Evolutionary conservation across 2,888 invertebrate species (phyloP).

Genomic region (Bellardia bayeri): DNA sequence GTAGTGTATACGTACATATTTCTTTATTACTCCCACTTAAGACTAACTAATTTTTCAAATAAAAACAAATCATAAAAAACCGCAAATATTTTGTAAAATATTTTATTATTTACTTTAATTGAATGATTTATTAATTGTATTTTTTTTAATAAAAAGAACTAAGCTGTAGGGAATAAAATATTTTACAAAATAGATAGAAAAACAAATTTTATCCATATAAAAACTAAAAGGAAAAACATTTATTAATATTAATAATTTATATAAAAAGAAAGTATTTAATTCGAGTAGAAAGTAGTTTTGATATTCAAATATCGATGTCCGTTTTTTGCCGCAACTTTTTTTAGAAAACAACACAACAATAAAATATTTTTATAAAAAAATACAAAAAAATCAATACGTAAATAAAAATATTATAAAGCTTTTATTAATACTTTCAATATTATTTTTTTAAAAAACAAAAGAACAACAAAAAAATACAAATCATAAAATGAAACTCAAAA

Average conservation of each 20-base stretch:
- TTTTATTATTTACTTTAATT: background rate
- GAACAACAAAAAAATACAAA: constrained; percentile 41
- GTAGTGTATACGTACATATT: constrained; percentile 2
- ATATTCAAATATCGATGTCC: constrained; percentile 71
- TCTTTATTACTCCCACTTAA: background rate
- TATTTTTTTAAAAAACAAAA: constrained; percentile 54
- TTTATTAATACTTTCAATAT: constrained; percentile 55
- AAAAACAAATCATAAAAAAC: too few species aligned
- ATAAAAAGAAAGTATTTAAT: constrained; percentile 38
- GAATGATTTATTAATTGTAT: too few species aligned
- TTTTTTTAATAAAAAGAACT: background rate
- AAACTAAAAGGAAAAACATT: background rate
- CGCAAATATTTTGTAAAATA: background rate
- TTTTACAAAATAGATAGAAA: constrained; percentile 25
- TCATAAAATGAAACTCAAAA: constrained; percentile 65
- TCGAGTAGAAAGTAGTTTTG: constrained; percentile 68
- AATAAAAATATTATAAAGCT: constrained; percentile 53
- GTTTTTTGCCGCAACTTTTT: constrained; percentile 66
- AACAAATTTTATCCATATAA: constrained; percentile 4
- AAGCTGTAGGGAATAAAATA: background rate
- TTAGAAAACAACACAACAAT: constrained; percentile 19
- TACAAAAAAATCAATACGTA: constrained; percentile 53
- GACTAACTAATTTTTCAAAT: background rate
- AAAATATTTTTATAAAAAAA: constrained; percentile 68
- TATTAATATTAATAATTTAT: constrained; percentile 23